Evolutionary conservation across 2,888 invertebrate species (phyloP).

Genomic region (Nineta flava): DNA sequence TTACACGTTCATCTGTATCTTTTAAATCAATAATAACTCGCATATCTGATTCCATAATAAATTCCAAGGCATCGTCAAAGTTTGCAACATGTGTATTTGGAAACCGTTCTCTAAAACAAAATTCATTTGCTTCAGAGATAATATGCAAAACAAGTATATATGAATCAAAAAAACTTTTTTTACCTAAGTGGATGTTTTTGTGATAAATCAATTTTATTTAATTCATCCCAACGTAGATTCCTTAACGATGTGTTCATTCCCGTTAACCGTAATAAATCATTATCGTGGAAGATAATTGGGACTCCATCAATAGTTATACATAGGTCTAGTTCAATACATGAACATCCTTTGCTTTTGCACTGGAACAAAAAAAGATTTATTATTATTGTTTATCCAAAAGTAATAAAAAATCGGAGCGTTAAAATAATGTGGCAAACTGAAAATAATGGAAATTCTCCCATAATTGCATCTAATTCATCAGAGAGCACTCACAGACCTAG

Average conservation of each 20-base stretch:
- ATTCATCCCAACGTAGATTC: conserved; percentile 42
- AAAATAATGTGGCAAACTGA: too few species aligned
- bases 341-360: conserved; percentile 56
- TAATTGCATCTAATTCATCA: too few species aligned
- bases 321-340: conserved; percentile 64
- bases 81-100: conserved; percentile 43
- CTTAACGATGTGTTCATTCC: conserved; percentile 34
- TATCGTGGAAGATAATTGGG: conserved; percentile 62
- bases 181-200: conserved; percentile 53
- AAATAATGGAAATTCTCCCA: too few species aligned
- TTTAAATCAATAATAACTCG: conserved; percentile 69
- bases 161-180: conserved; percentile 2
- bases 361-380: conserved; percentile 22
- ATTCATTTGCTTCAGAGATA: not conserved
- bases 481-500: too few species aligned
- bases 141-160: not conserved
- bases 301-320: conserved; percentile 55
- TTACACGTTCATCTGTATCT: conserved; percentile 42
- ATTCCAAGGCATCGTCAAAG: conserved; percentile 51
- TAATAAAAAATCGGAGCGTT: too few species aligned
- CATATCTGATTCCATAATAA: conserved; percentile 46
- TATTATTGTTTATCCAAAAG: too few species aligned
- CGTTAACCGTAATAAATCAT: conserved; percentile 48
- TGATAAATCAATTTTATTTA: conserved; percentile 47
- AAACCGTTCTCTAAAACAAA: conserved; percentile 39